Evolutionary conservation across 2,797 vertebrate genomes (phyloP).

Genomic region (Australoheros facetus): DNA sequence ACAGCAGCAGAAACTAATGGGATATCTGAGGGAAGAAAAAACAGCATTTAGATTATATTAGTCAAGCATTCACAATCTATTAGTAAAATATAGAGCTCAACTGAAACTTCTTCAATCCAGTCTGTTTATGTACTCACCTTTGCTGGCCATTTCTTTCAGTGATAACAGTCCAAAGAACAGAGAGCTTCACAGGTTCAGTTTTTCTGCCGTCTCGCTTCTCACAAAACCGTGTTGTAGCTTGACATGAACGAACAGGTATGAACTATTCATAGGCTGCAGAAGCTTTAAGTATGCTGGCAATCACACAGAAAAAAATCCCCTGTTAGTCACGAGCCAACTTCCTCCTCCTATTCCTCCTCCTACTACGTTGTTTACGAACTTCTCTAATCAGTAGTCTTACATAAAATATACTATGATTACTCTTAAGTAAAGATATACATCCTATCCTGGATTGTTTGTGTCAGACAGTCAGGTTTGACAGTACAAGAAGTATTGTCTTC

Average conservation of each 20-base stretch:
- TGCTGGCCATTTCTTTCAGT: conserved; percentile 29
- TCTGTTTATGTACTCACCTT: conserved; percentile 48
- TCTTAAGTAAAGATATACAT: not conserved
- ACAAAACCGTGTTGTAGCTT: not conserved
- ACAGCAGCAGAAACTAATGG: not conserved
- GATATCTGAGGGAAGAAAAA: conserved; percentile 40
- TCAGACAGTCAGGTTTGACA: not conserved
- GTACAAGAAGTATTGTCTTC: not conserved
- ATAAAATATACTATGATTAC: not conserved
- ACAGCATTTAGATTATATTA: not conserved
- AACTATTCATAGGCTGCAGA: conserved; percentile 38
- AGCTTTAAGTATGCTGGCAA: not conserved
- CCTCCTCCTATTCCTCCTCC: conserved; percentile 25
- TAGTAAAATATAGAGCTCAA: not conserved
- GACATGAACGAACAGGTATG: conserved; percentile 57
- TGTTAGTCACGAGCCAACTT: not conserved
- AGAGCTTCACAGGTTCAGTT: not conserved
- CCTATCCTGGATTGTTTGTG: not conserved
- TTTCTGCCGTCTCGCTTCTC: not conserved
- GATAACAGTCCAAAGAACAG: not conserved
- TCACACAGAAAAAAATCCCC: conserved; percentile 43
- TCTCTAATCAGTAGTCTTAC: conserved; percentile 10
- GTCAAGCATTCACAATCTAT: not conserved
- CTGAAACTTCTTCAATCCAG: not conserved
- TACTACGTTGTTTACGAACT: not conserved